Base-by-base conservation (phyloP, 2,888 invertebrate genomes). In the Clanis bilineata region DNA sequence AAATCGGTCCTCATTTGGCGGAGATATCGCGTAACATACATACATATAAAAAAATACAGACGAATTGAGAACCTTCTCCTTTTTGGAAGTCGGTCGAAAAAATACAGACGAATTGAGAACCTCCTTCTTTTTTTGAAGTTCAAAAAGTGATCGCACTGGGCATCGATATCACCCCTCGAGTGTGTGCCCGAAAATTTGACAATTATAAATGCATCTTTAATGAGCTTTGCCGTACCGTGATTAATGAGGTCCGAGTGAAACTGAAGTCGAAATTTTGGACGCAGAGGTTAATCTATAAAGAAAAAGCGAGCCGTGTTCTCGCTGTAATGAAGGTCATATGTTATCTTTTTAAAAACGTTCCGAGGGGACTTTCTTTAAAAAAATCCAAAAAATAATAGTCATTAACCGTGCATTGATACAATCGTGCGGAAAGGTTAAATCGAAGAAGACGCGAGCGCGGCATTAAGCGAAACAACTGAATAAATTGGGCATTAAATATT, bases 131-230 rank as follows among this genome's bases (percentile, higher is more conserved):
- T n/a, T n/a, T n/a, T n/a, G n/a, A n/a, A n/a, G n/a, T n/a, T n/a
- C n/a, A n/a, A n/a, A 76, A 82, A 79, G 71, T 70, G 62, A 66
- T 64, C 68, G 65, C 45, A 38, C 23, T 28, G 39, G 39, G 12
- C 41, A 54, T 25, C 23, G 23, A n/a, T 45, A 15, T n/a, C 43
- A 41, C 22, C 4, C 21, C 10, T 18, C 25, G 28, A 32, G 22
- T 21, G 39, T 28, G 54, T 44, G 28, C 25, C 47, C 28, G 47
- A 47, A 74, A 88, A 86, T 85, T 82, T 85, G 88, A 86, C 86
- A 87, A 88, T 86, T 85, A 88, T 84, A 86, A 88, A 89, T 88
- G 83, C 80, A 83, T 74, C 80, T 79, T 82, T 90, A 90, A 90
- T 89, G 88, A 88, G 86, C 76, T 82, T 77, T 76, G 83, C 86